Conservation (phyloP, 2,113 vertebrate species). For the Megaleporinus macrocephalus region DNA sequence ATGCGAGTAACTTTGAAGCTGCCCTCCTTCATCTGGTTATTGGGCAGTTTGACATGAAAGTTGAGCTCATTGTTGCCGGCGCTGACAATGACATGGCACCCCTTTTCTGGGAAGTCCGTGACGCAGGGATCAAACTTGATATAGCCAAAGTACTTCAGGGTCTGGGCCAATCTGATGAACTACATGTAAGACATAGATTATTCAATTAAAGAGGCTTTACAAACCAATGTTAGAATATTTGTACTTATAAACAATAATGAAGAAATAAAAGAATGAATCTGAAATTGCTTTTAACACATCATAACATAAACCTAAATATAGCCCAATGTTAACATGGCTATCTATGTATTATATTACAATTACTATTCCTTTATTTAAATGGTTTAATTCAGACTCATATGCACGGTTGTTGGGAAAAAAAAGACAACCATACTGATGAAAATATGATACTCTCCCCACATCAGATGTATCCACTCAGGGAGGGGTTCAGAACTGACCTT, state of each 20-base stretch:
- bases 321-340: too few species aligned
- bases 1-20: constrained; percentile 99
- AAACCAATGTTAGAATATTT: neutral
- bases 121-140: constrained; percentile 96
- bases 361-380: too few species aligned
- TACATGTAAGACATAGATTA: constrained; percentile 59
- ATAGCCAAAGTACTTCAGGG: constrained; percentile 95
- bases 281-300: too few species aligned
- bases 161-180: constrained; percentile 95
- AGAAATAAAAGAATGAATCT: neutral
- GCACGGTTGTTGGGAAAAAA: too few species aligned
- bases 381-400: too few species aligned
- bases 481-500: too few species aligned
- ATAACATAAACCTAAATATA: too few species aligned
- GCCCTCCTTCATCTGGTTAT: constrained; percentile 94
- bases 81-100: constrained; percentile 93
- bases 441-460: too few species aligned
- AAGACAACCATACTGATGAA: too few species aligned
- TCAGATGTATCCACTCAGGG: too few species aligned
- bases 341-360: too few species aligned
- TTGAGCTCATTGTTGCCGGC: constrained; percentile 98
- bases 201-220: neutral
- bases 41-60: constrained; percentile 95
- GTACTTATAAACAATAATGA: neutral
- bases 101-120: constrained; percentile 97